Evolutionary conservation across 2,888 invertebrate species (phyloP).

Genomic region (Scaptomyza tumidula): DNA sequence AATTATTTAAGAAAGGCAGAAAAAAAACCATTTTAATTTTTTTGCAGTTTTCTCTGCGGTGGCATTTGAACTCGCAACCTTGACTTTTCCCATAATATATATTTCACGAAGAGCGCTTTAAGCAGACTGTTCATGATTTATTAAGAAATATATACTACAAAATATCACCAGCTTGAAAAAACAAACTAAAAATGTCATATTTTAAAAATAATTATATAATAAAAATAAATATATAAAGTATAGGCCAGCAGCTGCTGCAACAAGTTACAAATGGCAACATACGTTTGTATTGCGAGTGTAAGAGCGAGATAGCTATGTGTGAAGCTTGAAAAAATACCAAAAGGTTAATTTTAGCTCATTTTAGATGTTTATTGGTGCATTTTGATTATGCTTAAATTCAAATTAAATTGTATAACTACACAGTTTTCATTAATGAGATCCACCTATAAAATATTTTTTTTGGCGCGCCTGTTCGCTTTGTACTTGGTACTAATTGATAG

Average conservation of each 20-base stretch:
- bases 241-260: not conserved
- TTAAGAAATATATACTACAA: too few relatives aligned
- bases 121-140: not conserved
- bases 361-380: constrained; percentile 6
- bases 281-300: not conserved
- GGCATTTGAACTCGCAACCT: constrained; percentile 18
- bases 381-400: constrained; percentile 6
- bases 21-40: not conserved
- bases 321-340: constrained; percentile 11
- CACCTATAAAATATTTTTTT: constrained; percentile 34
- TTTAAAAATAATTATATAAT: not conserved
- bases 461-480: constrained; percentile 48
- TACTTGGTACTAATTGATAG: constrained; percentile 58
- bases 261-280: constrained; percentile 4
- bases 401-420: not conserved
- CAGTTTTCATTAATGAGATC: constrained; percentile 53
- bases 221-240: not conserved
- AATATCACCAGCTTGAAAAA: not conserved
- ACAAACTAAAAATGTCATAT: not conserved
- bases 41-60: not conserved
- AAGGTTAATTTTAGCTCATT: constrained; percentile 36
- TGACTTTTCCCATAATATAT: not conserved
- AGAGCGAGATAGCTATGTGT: constrained; percentile 29
- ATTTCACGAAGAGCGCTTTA: too few relatives aligned
- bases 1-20: not conserved